Evolutionary conservation across 2,888 invertebrate species (phyloP), one percentile per base, ranked within the genome.

Genomic region (Atethmia centrago): DNA sequence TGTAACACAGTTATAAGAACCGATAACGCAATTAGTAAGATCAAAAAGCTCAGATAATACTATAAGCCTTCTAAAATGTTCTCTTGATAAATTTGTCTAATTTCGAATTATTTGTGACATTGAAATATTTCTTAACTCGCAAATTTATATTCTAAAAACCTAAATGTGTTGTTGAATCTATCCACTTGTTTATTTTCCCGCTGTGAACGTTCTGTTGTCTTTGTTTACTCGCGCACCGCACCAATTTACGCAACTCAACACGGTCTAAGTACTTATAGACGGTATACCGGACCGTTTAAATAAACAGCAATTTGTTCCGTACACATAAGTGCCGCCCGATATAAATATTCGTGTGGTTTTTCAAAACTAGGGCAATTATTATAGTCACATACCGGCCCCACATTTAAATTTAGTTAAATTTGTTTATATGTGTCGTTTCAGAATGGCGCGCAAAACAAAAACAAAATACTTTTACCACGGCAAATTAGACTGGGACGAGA

Each of bases 391-490:
- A 68, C 59, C 25, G n/a, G 55, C 45, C 42, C 16, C 63, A 25
- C 42, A 55, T 82, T 49, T 28, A 21, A 66, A 80, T 47, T 47
- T 25, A 47, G 14, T 62, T 68, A 0, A 64, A 61, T 61, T 56
- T 67, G 9, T 47, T n/a, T n/a, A 73, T 71, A 58, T 69, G n/a
- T 74, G n/a, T 73, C 59, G n/a, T 84, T 85, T 77, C 96, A 98
- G 98, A 95, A 98, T 98, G 98, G 98, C 98, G 66, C 97, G 98
- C 86, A 98, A 98, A 97, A 98, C 98, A 79, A 99, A 99, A 96
- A 99, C 99, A 88, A 99, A 99, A 96, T 99, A 99, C 96, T 99
- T 99, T 96, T 99, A 99, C 96, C 98, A 99, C 93, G 99, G 99
- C 71, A 98, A 98, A 96, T 97, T 99, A 92, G 99, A 99, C 95